These are phyloP conservation scores for Bruchidius siliquastri DNA, from an alignment of 2,888 invertebrate species.

Conservation along the genomic window DNA sequence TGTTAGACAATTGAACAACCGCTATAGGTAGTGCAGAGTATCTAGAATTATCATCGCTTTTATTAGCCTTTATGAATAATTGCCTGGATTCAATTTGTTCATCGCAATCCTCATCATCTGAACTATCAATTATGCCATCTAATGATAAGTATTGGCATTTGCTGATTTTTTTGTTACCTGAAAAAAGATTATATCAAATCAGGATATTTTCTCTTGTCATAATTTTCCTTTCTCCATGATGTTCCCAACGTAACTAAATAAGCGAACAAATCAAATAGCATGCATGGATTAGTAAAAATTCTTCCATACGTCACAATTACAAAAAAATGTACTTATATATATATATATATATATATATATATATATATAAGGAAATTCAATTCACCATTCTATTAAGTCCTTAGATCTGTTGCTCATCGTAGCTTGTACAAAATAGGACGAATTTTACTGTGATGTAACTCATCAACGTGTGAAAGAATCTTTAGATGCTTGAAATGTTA, in stretches of 20 bases:
- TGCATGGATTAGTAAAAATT: not conserved
- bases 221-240: too few species aligned
- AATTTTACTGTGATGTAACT: too few species aligned
- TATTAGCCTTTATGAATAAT: not conserved
- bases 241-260: too few species aligned
- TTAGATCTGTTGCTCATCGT: too few species aligned
- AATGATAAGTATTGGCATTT: constrained; percentile 4
- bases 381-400: too few species aligned
- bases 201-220: too few species aligned
- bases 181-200: not conserved
- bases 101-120: not conserved
- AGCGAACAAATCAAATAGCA: too few species aligned
- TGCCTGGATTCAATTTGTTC: not conserved
- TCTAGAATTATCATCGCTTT: constrained; percentile 4
- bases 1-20: constrained; percentile 9
- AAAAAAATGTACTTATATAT: too few species aligned
- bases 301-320: not conserved
- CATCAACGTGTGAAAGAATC: not conserved
- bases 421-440: too few species aligned
- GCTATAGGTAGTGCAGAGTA: constrained; percentile 15
- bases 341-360: too few species aligned
- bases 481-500: not conserved
- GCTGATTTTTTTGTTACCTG: not conserved
- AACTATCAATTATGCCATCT: constrained; percentile 21
- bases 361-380: too few species aligned